Base-by-base conservation (phyloP, 2,797 vertebrate genomes). In the Myripristis murdjan region DNA sequence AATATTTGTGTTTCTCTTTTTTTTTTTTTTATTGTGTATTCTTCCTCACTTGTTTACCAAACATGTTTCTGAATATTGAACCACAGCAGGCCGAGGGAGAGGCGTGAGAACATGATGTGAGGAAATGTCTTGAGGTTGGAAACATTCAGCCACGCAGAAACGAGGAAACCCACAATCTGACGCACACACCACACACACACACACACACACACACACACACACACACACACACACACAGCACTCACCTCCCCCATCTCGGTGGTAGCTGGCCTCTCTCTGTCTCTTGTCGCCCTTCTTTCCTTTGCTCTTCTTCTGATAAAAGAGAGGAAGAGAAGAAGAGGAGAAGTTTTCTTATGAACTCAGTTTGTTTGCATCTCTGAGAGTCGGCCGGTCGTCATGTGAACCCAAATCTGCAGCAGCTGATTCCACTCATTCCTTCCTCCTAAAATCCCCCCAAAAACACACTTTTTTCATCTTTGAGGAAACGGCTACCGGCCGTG, bases 231-330 rank as follows among this genome's bases (percentile, higher is more conserved):
- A 58, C 10, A 47, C 53, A 57, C 31, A 68, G 20, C 23, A 48
- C 60, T 72, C 81, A 92, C 92, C 86, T 85, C 82, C 79, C 37
- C 87, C 92, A 88, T 92, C 77, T 20, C 48, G 74, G 49, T 62
- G 9, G 41, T 63, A 62, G 60, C 23, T 69, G 39, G 37, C 57
- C 15, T 68, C 75, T 41, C 85, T 91, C 74, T 71, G 75, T 15
- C 47, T 75, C 64, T 88, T 91, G 76, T 87, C 90, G n/a, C 53
- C 84, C 69, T 82, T 87, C 87, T 91, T 92, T 28, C 72, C 77
- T 88, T 91, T 89, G 70, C 76, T 93, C 88, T 92, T 94, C 85
- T 89, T 95, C 93, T 95, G 84, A 60, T 46, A 44, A 64, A 70
- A 79, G 8, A 73, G 28, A 22, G 0, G 16, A 55, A 4, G 71